Percentiles rank a stretch among this genome's conserved stretches.
phyloP scores from a whole-genome alignment of 2,888 invertebrate genomes.

The Drosophila nigritarsus region DNA sequence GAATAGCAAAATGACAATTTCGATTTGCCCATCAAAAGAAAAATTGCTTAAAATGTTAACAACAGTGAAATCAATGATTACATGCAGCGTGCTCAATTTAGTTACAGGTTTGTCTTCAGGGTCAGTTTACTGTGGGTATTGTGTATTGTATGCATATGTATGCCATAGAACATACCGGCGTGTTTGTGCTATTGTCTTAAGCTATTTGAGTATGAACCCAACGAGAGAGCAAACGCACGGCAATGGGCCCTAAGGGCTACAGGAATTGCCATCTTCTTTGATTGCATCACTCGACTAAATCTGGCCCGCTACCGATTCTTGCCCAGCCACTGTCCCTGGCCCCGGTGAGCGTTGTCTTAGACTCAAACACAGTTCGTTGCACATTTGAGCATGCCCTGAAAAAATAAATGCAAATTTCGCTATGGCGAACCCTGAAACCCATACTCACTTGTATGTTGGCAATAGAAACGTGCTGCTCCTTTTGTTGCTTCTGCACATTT shows the following conservation, averaged over 20 bases:
- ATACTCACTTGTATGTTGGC: slow-evolving; percentile 37
- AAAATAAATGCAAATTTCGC: slow-evolving; percentile 79
- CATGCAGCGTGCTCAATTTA: slow-evolving; percentile 30
- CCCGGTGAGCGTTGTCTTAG: slow-evolving; percentile 62
- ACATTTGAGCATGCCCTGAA: slow-evolving; percentile 80
- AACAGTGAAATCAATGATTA: slow-evolving; percentile 56
- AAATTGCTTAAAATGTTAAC: slow-evolving; percentile 63
- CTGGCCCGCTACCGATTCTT: slow-evolving; percentile 10
- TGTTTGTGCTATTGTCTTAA: slow-evolving; percentile 65
- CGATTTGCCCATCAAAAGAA: slow-evolving; percentile 62
- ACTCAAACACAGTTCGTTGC: slow-evolving; percentile 79
- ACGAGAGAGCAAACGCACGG: slow-evolving; percentile 20
- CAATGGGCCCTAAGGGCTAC: slow-evolving; percentile 38
- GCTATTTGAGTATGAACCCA: slow-evolving; percentile 55
- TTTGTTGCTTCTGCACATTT: slow-evolving; percentile 73
- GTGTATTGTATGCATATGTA: slow-evolving; percentile 9
- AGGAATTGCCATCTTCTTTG: slow-evolving; percentile 69
- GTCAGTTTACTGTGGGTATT: slow-evolving; percentile 48
- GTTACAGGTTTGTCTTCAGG: slow-evolving; percentile 69
- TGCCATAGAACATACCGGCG: slow-evolving; percentile 10
- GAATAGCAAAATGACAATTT: slow-evolving; percentile 66
- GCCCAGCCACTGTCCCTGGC: slow-evolving; percentile 8
- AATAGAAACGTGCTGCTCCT: slow-evolving; percentile 63
- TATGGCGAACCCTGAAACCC: slow-evolving; percentile 55
- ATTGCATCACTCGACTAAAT: slow-evolving; percentile 54